phyloP scores from a whole-genome alignment of 2,113 vertebrate species.

The Lophius piscatorius region DNA sequence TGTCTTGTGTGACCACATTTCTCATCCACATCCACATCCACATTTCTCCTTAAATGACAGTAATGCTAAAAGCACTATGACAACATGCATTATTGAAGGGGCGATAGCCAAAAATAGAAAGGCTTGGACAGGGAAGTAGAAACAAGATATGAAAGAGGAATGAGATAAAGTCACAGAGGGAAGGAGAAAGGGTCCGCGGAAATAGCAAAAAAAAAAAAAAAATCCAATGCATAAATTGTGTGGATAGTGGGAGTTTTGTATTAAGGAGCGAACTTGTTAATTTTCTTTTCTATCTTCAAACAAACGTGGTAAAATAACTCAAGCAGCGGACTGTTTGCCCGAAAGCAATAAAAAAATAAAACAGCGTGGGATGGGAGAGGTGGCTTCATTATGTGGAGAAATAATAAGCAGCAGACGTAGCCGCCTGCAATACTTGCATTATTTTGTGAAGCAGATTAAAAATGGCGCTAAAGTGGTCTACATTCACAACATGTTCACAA shows the following conservation, averaged over 20 bases:
- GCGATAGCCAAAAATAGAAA: constrained; percentile 59
- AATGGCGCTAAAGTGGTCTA: constrained; percentile 48
- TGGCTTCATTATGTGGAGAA: constrained; percentile 52
- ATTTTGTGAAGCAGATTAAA: constrained; percentile 62
- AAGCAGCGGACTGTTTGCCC: constrained; percentile 46
- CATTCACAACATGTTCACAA: constrained; percentile 60
- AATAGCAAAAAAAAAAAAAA: constrained; percentile 5
- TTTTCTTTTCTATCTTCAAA: constrained; percentile 50
- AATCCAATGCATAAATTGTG: constrained; percentile 13
- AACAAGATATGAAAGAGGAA: constrained; percentile 34
- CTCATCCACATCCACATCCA: too few species aligned
- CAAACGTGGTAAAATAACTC: constrained; percentile 52
- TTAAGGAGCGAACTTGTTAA: constrained; percentile 39
- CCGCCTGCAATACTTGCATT: constrained; percentile 56
- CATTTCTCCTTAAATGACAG: constrained; percentile 36
- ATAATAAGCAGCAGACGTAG: constrained; percentile 30
- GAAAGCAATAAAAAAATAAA: constrained; percentile 47
- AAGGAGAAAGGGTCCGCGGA: not conserved
- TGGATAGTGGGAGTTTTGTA: constrained; percentile 29
- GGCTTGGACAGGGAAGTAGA: constrained; percentile 24
- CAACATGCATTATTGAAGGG: constrained; percentile 72
- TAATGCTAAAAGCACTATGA: constrained; percentile 63
- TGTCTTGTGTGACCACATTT: not conserved
- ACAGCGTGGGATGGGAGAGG: constrained; percentile 44
- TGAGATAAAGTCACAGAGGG: not conserved